A percentile compares a stretch with the other conserved stretches of the same genome.
phyloP scores from a whole-genome alignment of 1,140 invertebrate species.

The Caenorhabditis brenneri region DNA sequence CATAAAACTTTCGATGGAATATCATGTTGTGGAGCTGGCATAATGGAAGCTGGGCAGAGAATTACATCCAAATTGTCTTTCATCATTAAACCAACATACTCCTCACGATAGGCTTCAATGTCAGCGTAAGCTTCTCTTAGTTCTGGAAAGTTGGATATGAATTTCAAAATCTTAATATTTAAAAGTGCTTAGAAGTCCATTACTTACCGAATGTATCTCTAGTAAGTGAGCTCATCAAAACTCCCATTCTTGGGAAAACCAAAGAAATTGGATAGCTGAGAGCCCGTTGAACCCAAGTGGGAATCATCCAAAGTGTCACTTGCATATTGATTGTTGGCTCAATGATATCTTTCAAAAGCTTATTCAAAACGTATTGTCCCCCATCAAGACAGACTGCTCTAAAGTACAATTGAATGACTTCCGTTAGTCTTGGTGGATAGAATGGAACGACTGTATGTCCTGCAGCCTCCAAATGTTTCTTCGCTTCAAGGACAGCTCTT shows the following conservation, averaged over 20 bases:
- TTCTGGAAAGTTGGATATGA: slow-evolving; percentile 47
- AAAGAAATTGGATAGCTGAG: slow-evolving; percentile 14
- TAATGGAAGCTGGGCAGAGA: slow-evolving; percentile 49
- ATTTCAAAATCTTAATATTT: too few relatives aligned
- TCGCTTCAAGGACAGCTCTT: slow-evolving; percentile 68
- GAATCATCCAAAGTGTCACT: slow-evolving; percentile 47
- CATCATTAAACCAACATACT: slow-evolving; percentile 46
- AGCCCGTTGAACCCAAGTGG: slow-evolving; percentile 49
- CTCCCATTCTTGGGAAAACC: slow-evolving; percentile 50
- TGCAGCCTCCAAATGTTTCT: slow-evolving; percentile 57
- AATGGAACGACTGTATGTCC: slow-evolving; percentile 70
- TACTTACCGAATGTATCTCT: slow-evolving; percentile 39
- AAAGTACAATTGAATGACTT: slow-evolving; percentile 49
- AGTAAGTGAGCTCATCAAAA: slow-evolving; percentile 44
- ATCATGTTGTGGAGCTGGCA: slow-evolving; percentile 50
- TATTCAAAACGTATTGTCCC: slow-evolving; percentile 17
- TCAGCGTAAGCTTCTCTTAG: slow-evolving; percentile 52
- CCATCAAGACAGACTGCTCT: slow-evolving; percentile 46
- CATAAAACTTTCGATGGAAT: slow-evolving; percentile 44
- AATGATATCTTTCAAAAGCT: slow-evolving; percentile 41
- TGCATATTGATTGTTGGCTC: slow-evolving; percentile 40
- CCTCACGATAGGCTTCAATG: slow-evolving; percentile 51
- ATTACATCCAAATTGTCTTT: slow-evolving; percentile 49
- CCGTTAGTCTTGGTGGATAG: slow-evolving; percentile 54
- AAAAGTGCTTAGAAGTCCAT: too few relatives aligned